A percentile compares a stretch with the other conserved stretches of the same genome.
These are phyloP conservation scores for Syrphus vitripennis DNA, from an alignment of 2,888 invertebrate species.

Conservation along the genomic window DNA sequence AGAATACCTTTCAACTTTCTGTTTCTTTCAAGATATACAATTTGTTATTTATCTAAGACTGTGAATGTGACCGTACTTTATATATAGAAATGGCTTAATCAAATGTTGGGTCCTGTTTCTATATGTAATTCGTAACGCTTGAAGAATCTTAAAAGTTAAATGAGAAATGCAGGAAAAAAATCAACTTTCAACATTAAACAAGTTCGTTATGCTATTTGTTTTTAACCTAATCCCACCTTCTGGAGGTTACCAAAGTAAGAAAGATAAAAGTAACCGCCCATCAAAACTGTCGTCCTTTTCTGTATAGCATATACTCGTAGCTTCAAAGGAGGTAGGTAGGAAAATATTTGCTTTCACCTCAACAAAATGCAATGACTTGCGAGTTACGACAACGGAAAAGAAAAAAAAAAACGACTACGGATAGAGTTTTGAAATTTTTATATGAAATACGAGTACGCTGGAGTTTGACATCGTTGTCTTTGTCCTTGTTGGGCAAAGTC, in stretches of 20 bases:
- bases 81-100: slow-evolving; percentile 25
- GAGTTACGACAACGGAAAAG: not conserved
- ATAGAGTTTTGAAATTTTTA: slow-evolving; percentile 39
- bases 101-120: slow-evolving; percentile 13
- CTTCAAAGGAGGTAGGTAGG: not conserved
- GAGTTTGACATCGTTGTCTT: not conserved
- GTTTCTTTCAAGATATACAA: slow-evolving; percentile 8
- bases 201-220: slow-evolving; percentile 22
- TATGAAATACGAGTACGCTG: not conserved
- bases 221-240: slow-evolving; percentile 5
- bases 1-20: slow-evolving; percentile 46
- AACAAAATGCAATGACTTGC: not conserved
- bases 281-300: not conserved
- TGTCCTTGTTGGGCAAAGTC: slow-evolving; percentile 17
- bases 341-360: slow-evolving; percentile 13
- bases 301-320: not conserved
- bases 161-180: slow-evolving; percentile 7
- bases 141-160: slow-evolving; percentile 26
- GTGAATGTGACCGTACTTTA: slow-evolving; percentile 12
- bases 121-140: not conserved
- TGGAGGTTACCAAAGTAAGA: not conserved
- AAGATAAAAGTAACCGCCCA: slow-evolving; percentile 2
- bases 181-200: slow-evolving; percentile 14
- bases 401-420: not conserved
- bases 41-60: slow-evolving; percentile 17